phyloP scores from a whole-genome alignment of 2,113 vertebrate genomes.

The Ibidorhyncha struthersii region DNA sequence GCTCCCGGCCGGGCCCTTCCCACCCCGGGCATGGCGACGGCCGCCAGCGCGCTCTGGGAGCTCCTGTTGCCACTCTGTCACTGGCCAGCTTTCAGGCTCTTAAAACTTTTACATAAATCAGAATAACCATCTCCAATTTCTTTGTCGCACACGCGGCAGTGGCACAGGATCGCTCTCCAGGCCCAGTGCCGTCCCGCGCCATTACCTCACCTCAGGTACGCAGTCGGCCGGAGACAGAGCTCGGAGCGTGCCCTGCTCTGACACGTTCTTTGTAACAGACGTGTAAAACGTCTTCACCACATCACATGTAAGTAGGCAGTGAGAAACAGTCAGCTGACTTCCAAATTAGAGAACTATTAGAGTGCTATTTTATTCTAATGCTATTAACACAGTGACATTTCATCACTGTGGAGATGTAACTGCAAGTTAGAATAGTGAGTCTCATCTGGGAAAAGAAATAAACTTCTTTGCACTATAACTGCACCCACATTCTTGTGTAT shows the following conservation, averaged over 20 bases:
- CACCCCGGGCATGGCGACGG: rapidly evolving
- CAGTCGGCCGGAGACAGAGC: neutral
- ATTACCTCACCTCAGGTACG: neutral
- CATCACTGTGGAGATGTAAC: neutral
- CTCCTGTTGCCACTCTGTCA: neutral
- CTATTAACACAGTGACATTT: neutral
- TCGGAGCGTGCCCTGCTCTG: neutral
- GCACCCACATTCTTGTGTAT: neutral
- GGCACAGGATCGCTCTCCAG: neutral
- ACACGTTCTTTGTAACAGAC: neutral
- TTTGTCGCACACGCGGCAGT: neutral
- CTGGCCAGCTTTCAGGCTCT: neutral
- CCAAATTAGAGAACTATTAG: neutral
- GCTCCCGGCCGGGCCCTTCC: rapidly evolving
- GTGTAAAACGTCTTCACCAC: neutral
- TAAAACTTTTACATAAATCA: neutral
- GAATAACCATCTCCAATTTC: neutral
- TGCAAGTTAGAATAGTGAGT: neutral
- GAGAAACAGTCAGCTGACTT: neutral
- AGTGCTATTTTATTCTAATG: neutral
- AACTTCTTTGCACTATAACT: neutral
- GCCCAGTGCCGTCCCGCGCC: rapidly evolving
- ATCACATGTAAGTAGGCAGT: neutral
- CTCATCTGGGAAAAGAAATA: neutral
- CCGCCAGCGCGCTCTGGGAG: rapidly evolving